These are phyloP conservation scores for Tapirus terrestris DNA, from an alignment of 2,113 vertebrate genomes.

Conservation along the genomic window DNA sequence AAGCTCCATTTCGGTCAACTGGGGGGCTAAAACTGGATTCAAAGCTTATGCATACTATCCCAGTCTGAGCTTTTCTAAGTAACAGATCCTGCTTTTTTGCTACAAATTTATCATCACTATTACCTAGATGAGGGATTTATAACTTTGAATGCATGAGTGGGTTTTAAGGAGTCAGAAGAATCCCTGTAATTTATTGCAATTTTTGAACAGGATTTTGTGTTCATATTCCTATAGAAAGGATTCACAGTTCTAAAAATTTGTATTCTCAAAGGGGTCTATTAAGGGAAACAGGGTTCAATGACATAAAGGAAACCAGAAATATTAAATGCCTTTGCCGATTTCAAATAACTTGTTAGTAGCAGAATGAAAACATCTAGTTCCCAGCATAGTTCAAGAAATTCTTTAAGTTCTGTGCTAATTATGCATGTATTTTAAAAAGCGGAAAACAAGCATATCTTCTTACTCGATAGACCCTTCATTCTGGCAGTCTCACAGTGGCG, in stretches of 20 bases:
- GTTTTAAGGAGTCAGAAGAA: slow-evolving; percentile 23
- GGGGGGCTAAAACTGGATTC: not conserved
- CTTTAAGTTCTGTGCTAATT: not conserved
- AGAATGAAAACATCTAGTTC: not conserved
- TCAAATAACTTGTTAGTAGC: slow-evolving; percentile 1
- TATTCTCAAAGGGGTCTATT: not conserved
- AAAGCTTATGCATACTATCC: not conserved
- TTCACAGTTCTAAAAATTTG: not conserved
- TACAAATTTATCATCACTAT: not conserved
- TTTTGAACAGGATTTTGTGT: not conserved
- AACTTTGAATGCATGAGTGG: not conserved
- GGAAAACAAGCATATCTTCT: not conserved
- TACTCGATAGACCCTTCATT: not conserved
- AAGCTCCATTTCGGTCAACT: not conserved
- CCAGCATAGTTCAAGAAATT: not conserved
- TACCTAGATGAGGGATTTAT: not conserved
- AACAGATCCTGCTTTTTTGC: not conserved
- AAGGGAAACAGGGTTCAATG: not conserved
- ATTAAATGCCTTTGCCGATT: slow-evolving; percentile 20
- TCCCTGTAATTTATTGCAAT: not conserved
- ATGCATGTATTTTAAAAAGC: not conserved
- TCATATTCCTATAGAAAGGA: not conserved
- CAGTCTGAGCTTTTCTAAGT: not conserved
- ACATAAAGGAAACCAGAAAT: slow-evolving; percentile 9
- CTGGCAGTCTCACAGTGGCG: not conserved